Percentiles rank a stretch among this genome's conserved stretches.
Conservation (phyloP, 2,113 vertebrate species). For the Oreotrochilus melanogaster region DNA sequence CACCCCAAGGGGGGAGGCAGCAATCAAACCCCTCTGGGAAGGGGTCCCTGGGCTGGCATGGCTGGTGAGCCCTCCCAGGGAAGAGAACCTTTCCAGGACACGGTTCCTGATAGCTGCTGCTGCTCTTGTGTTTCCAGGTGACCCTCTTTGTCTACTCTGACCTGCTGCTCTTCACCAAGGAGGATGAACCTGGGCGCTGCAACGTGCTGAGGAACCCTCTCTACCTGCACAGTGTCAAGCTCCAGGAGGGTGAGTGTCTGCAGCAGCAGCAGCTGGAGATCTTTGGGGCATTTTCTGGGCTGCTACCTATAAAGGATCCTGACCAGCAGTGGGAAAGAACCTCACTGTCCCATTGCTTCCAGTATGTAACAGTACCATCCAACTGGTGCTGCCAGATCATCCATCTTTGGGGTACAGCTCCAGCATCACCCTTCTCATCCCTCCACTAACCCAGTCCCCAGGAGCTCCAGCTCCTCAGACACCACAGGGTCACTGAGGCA, state of each 20-base stretch:
- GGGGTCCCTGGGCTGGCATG: background rate
- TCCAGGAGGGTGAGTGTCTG: slow-evolving; percentile 89
- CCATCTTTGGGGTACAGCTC: background rate
- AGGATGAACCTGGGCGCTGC: slow-evolving; percentile 90
- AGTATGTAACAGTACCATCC: background rate
- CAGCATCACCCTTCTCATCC: background rate
- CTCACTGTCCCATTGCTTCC: background rate
- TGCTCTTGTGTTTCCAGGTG: slow-evolving; percentile 78
- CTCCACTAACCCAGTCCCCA: too few species aligned
- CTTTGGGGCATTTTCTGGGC: background rate
- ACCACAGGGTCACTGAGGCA: too few species aligned
- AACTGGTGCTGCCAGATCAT: background rate
- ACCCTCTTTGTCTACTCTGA: slow-evolving; percentile 93
- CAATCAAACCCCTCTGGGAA: background rate
- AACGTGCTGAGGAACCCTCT: slow-evolving; percentile 94
- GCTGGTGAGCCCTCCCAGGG: background rate
- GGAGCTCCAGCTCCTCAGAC: background rate
- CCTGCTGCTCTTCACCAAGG: slow-evolving; percentile 93
- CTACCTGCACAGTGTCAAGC: slow-evolving; percentile 88
- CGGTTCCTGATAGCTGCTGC: background rate
- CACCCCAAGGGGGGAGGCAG: background rate
- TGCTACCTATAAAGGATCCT: background rate
- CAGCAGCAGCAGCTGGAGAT: background rate
- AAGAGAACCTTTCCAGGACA: background rate
- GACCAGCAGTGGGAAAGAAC: background rate